These are phyloP conservation scores for Gephyroberyx darwinii DNA, from an alignment of 2,797 vertebrate species.

Conservation along the genomic window DNA sequence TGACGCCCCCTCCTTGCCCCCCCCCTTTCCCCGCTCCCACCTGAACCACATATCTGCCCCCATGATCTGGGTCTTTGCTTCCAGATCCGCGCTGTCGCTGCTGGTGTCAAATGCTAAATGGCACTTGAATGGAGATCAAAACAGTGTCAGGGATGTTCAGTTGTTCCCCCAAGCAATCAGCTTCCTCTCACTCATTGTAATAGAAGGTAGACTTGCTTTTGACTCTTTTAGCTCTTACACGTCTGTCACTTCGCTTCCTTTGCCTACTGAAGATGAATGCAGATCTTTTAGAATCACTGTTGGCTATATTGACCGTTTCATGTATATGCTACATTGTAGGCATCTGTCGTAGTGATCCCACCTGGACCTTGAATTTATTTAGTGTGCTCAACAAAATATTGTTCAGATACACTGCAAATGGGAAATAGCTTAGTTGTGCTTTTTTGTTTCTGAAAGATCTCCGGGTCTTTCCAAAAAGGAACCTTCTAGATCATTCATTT, in stretches of 20 bases:
- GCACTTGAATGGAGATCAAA: conserved; percentile 63
- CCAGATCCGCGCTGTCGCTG: conserved; percentile 35
- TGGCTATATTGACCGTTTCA: too few species aligned
- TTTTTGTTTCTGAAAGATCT: conserved; percentile 6
- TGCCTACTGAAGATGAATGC: conserved; percentile 33
- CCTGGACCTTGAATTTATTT: conserved; percentile 26
- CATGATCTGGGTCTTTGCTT: conserved; percentile 38
- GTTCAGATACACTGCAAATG: conserved; percentile 11
- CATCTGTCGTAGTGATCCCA: conserved; percentile 38
- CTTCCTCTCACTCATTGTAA: conserved; percentile 34
- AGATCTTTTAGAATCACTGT: conserved; percentile 19
- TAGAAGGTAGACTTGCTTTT: conserved; percentile 44
- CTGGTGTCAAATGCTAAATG: conserved; percentile 70
- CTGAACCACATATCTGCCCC: conserved; percentile 60
- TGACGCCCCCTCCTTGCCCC: conserved; percentile 37
- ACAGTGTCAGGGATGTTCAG: conserved; percentile 48
- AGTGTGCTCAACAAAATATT: conserved; percentile 26
- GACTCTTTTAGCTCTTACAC: neutral
- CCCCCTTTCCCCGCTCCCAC: conserved; percentile 40
- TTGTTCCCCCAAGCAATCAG: conserved; percentile 49
- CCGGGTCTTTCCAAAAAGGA: neutral
- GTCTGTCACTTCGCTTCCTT: conserved; percentile 1
- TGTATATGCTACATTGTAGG: conserved; percentile 36
- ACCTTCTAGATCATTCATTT: neutral
- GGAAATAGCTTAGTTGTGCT: conserved; percentile 3